Evolutionary conservation across 2,797 vertebrate species (phyloP).

Genomic region (Cygnus olor): DNA sequence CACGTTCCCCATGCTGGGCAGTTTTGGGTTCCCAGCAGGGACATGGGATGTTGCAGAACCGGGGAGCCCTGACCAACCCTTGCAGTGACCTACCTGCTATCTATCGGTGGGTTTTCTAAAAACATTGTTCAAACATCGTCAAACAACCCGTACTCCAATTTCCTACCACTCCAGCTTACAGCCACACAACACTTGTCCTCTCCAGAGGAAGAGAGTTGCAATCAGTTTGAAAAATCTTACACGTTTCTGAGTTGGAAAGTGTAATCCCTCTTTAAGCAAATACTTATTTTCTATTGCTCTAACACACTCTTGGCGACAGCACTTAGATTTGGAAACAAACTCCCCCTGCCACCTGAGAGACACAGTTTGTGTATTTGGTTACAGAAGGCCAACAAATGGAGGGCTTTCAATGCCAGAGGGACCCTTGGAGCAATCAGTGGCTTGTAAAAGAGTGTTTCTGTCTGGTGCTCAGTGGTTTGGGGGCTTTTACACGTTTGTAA

Average conservation of each 20-base stretch:
- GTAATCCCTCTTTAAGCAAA: constrained; percentile 42
- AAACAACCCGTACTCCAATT: background rate
- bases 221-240: constrained; percentile 8
- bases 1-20: fast-evolving
- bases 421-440: constrained; percentile 37
- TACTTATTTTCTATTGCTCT: constrained; percentile 2
- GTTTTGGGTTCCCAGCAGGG: background rate
- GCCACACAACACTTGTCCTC: constrained; percentile 2
- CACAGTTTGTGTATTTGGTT: constrained; percentile 4
- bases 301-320: background rate
- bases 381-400: constrained; percentile 25
- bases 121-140: background rate
- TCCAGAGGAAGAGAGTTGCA: background rate
- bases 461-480: constrained; percentile 43
- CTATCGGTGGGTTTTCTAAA: background rate
- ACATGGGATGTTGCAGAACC: background rate
- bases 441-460: constrained; percentile 39
- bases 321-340: constrained; percentile 26
- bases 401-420: constrained; percentile 37
- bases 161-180: background rate
- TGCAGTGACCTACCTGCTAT: background rate
- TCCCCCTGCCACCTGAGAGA: constrained; percentile 15
- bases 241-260: background rate
- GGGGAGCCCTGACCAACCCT: background rate
- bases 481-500: constrained; percentile 42